Evolutionary conservation across 92 coral and sea anemone species (phyloP).

Genomic region (Pocillopora meandrina): DNA sequence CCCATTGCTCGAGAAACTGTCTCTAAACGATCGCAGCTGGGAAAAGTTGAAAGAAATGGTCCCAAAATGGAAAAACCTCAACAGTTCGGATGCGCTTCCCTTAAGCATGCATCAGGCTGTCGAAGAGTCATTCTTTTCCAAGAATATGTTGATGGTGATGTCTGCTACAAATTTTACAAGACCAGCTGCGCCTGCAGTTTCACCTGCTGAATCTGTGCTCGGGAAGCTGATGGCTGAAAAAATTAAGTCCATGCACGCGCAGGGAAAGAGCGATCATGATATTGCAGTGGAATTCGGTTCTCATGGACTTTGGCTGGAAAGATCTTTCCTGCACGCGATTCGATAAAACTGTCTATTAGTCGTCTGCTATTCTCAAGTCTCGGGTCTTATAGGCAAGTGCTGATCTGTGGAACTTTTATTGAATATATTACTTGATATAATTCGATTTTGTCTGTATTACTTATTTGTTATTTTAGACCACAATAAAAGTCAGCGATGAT

Average conservation of each 20-base stretch:
- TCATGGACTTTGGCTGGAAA: conserved; percentile 62
- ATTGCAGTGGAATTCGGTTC: conserved; percentile 57
- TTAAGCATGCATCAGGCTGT: conserved; percentile 47
- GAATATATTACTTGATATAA: too few relatives aligned
- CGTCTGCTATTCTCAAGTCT: background rate
- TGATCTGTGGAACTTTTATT: background rate
- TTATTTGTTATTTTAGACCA: too few relatives aligned
- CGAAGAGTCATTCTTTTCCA: conserved; percentile 27
- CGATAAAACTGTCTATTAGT: conserved; percentile 14
- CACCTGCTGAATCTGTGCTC: conserved; percentile 36
- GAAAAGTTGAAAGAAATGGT: conserved; percentile 62
- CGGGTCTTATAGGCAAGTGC: background rate
- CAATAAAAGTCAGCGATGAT: too few relatives aligned
- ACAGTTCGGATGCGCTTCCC: conserved; percentile 47
- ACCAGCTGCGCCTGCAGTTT: background rate
- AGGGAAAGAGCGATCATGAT: conserved; percentile 56
- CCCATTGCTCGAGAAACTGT: conserved; percentile 44
- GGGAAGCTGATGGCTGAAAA: conserved; percentile 60
- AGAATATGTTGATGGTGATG: background rate
- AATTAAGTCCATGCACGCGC: conserved; percentile 48
- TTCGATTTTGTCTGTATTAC: too few relatives aligned
- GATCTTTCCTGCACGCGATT: conserved; percentile 45
- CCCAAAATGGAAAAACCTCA: conserved; percentile 52
- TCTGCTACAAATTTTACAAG: background rate
- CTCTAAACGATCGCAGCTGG: conserved; percentile 53